phyloP scores from a whole-genome alignment of 2,797 vertebrate species.

The Micrastur ruficollis region DNA sequence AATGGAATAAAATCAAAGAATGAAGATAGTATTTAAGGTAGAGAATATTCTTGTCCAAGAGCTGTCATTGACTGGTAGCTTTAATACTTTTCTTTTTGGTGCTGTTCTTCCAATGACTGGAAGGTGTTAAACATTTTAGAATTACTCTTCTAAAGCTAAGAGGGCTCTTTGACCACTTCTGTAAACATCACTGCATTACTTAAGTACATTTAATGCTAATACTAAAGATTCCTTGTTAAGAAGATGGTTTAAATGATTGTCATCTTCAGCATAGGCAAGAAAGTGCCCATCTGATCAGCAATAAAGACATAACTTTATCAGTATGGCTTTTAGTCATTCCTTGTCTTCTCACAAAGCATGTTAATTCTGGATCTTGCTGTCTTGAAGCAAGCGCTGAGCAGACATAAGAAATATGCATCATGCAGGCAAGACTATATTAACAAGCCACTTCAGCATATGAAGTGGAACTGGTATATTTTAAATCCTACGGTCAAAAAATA shows the following conservation, averaged over 20 bases:
- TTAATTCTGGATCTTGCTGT: constrained; percentile 3
- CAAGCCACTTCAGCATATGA: background rate
- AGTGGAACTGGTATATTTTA: background rate
- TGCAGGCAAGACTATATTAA: background rate
- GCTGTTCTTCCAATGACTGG: background rate
- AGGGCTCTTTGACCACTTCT: background rate
- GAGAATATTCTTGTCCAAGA: constrained; percentile 13
- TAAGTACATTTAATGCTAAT: background rate
- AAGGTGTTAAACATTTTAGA: background rate
- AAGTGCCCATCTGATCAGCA: background rate
- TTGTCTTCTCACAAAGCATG: background rate
- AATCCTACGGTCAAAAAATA: background rate
- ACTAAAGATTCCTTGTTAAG: background rate
- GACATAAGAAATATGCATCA: background rate
- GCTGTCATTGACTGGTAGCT: background rate
- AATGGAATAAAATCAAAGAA: constrained; percentile 38
- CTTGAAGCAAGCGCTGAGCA: constrained; percentile 3
- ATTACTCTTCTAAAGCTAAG: background rate
- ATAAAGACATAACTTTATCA: background rate
- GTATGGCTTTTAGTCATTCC: background rate
- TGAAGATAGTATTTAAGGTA: background rate
- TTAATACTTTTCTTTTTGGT: background rate
- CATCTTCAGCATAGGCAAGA: background rate
- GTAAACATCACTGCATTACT: background rate
- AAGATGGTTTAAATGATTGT: background rate